Evolutionary conservation across 1,140 invertebrate species (phyloP).

Genomic region (Thaumatotibia leucotreta): DNA sequence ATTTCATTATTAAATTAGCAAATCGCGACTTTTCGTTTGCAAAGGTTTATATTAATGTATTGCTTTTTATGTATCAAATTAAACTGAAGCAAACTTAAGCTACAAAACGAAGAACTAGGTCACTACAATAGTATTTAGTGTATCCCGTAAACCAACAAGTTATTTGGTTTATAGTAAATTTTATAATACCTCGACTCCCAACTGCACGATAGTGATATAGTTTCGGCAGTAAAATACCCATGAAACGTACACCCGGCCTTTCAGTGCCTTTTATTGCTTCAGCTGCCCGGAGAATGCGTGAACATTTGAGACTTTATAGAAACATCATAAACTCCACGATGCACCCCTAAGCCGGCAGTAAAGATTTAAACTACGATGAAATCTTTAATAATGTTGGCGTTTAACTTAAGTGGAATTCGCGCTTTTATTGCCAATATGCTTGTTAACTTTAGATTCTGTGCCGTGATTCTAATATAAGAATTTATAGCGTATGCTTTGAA

Average conservation of each 20-base stretch:
- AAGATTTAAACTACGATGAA: neutral
- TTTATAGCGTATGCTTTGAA: neutral
- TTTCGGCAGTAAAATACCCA: slow-evolving; percentile 1
- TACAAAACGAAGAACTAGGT: neutral
- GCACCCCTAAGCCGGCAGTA: neutral
- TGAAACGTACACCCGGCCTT: slow-evolving; percentile 6
- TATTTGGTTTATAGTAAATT: neutral
- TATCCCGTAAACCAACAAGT: neutral
- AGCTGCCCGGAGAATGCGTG: neutral
- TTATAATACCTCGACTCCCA: slow-evolving; percentile 1
- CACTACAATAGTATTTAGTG: neutral
- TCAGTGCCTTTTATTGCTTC: slow-evolving; percentile 4
- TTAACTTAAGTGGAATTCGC: neutral
- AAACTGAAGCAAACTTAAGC: too few relatives aligned
- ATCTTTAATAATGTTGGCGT: neutral
- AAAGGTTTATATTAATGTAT: too few relatives aligned
- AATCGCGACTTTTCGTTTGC: too few relatives aligned
- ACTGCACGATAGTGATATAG: neutral
- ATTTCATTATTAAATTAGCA: too few relatives aligned
- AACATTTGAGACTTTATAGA: slow-evolving; percentile 7
- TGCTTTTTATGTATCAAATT: too few relatives aligned
- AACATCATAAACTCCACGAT: slow-evolving; percentile 2
- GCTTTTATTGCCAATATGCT: neutral
- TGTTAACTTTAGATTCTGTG: neutral
- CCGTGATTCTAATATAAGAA: neutral